Conservation (phyloP, 1,140 invertebrate species). For the Drosophila erecta region DNA sequence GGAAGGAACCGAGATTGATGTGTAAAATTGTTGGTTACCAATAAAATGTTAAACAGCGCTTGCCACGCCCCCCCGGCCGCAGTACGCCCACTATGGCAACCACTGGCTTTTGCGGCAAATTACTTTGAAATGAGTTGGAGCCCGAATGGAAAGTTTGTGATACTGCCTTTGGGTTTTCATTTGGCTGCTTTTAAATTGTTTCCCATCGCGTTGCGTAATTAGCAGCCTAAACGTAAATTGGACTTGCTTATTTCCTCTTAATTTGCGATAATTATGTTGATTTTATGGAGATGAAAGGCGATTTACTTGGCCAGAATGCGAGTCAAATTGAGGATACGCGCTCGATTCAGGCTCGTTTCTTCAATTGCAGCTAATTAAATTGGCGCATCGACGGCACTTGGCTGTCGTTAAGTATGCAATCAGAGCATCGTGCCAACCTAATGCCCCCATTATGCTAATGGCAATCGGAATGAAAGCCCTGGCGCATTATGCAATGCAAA, state of each 20-base stretch:
- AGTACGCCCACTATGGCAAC: constrained; percentile 5
- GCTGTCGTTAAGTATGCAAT: constrained; percentile 71
- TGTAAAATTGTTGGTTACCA: constrained; percentile 80
- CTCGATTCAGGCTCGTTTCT: constrained; percentile 8
- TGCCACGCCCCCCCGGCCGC: constrained; percentile 8
- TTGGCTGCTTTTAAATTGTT: constrained; percentile 49
- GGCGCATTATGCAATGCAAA: constrained; percentile 32
- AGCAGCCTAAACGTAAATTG: constrained; percentile 43
- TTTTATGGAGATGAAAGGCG: constrained; percentile 61
- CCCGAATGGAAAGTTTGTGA: constrained; percentile 44
- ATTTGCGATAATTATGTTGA: constrained; percentile 81
- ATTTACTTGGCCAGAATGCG: constrained; percentile 25
- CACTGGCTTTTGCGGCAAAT: constrained; percentile 65
- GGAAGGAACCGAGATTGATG: constrained; percentile 61
- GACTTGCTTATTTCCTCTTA: constrained; percentile 62
- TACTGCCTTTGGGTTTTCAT: constrained; percentile 29
- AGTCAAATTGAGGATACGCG: constrained; percentile 19
- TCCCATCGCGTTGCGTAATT: constrained; percentile 60
- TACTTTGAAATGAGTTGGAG: constrained; percentile 75
- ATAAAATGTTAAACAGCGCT: constrained; percentile 72
- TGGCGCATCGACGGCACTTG: constrained; percentile 44
- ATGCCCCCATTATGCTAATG: constrained; percentile 82
- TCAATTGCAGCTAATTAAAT: constrained; percentile 77
- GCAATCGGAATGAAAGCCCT: constrained; percentile 58
- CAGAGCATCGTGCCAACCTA: constrained; percentile 59